Evolutionary conservation across 2,113 vertebrate species (phyloP).

Genomic region (Bufo bufo): DNA sequence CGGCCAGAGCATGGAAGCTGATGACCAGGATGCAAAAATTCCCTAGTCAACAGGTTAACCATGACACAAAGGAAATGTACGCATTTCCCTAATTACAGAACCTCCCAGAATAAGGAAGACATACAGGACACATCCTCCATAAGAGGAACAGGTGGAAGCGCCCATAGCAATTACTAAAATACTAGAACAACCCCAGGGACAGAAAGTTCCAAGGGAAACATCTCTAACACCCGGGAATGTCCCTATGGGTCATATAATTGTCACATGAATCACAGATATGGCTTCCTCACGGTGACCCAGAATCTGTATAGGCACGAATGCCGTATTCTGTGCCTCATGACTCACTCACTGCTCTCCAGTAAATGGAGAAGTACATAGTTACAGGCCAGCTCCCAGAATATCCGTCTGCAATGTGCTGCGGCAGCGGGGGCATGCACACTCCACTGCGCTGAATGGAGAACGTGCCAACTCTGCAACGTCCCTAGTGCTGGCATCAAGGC

Average conservation of each 20-base stretch:
- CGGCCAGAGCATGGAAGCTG: too few relatives aligned
- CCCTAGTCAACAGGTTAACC: too few relatives aligned
- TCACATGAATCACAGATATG: background rate
- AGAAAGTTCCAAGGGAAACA: background rate
- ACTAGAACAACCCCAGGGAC: background rate
- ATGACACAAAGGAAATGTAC: background rate
- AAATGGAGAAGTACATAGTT: conserved; percentile 9
- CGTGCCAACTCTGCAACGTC: background rate
- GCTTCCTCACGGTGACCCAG: background rate
- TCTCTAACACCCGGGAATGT: background rate
- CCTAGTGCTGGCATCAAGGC: background rate
- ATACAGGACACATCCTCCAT: background rate
- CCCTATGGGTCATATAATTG: background rate
- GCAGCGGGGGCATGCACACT: background rate
- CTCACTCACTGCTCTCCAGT: background rate
- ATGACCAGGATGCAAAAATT: too few relatives aligned
- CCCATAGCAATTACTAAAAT: background rate
- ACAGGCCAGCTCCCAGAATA: background rate
- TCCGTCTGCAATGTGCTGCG: background rate
- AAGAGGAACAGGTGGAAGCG: background rate
- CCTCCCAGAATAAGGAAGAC: background rate
- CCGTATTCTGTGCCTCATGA: background rate
- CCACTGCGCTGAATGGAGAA: background rate
- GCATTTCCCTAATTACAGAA: background rate
- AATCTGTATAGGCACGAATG: too few relatives aligned